A percentile compares a stretch with the other conserved stretches of the same genome.
phyloP scores from a whole-genome alignment of 2,113 vertebrate species.

The Paramisgurnus dabryanus region DNA sequence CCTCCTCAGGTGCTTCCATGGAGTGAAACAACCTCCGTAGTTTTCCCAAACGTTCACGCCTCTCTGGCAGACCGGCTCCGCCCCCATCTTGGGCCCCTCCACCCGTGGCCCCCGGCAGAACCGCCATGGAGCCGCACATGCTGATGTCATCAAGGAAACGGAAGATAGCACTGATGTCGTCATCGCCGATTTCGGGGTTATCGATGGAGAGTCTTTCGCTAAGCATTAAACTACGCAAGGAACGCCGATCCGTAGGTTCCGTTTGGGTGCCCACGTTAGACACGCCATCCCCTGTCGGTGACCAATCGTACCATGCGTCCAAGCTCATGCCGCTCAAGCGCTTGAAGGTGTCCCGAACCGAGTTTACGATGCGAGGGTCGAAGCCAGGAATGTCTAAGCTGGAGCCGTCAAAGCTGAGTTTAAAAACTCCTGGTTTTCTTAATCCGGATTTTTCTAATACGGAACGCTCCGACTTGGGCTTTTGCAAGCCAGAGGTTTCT shows the following conservation, averaged over 20 bases:
- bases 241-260: slow-evolving; percentile 80
- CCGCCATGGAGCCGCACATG: slow-evolving; percentile 89
- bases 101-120: slow-evolving; percentile 80
- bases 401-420: slow-evolving; percentile 45
- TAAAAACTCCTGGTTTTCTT: slow-evolving; percentile 28
- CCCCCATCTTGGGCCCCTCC: slow-evolving; percentile 67
- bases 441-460: slow-evolving; percentile 47
- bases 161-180: slow-evolving; percentile 96
- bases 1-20: slow-evolving; percentile 81
- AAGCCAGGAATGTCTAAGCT: slow-evolving; percentile 52
- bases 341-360: slow-evolving; percentile 51
- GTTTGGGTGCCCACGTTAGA: slow-evolving; percentile 90
- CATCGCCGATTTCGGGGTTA: slow-evolving; percentile 87
- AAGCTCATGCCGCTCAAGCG: slow-evolving; percentile 53
- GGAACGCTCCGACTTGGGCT: slow-evolving; percentile 50
- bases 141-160: slow-evolving; percentile 97
- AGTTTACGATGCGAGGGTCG: slow-evolving; percentile 48
- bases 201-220: slow-evolving; percentile 88
- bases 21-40: slow-evolving; percentile 79
- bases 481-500: slow-evolving; percentile 6
- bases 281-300: slow-evolving; percentile 66
- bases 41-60: slow-evolving; percentile 75
- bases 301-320: slow-evolving; percentile 54
- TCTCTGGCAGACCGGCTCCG: slow-evolving; percentile 64
- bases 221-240: slow-evolving; percentile 77